Evolutionary conservation across 2,797 vertebrate species (phyloP).

Genomic region (Taeniopygia guttata): DNA sequence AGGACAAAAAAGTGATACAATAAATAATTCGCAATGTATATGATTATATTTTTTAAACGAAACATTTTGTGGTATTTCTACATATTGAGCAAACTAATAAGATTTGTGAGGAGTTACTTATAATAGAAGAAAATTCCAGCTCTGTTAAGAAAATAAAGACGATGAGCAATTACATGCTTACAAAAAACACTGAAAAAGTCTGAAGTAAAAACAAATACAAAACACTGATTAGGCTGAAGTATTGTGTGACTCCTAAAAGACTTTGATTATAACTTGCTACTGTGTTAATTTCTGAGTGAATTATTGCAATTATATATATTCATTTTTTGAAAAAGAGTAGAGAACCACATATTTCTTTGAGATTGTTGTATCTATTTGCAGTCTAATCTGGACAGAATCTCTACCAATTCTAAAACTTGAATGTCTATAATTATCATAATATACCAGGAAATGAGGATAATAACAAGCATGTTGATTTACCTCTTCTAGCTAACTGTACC

Average conservation of each 20-base stretch:
- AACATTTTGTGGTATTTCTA: not conserved
- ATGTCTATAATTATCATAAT: not conserved
- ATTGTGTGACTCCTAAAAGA: conserved; percentile 2
- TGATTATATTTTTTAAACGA: not conserved
- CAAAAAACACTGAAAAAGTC: conserved; percentile 10
- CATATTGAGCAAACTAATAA: not conserved
- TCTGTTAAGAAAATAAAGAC: not conserved
- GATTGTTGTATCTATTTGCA: conserved; percentile 9
- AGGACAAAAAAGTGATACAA: not conserved
- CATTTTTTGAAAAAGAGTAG: not conserved
- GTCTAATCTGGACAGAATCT: not conserved
- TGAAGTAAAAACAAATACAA: conserved; percentile 47
- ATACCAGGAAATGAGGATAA: not conserved
- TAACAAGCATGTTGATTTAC: conserved; percentile 9
- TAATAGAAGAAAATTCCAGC: not conserved
- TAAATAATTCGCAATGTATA: not conserved
- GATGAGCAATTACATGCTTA: not conserved
- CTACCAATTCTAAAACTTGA: not conserved
- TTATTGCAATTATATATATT: conserved; percentile 49
- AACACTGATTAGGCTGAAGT: conserved; percentile 37
- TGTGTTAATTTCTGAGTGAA: conserved; percentile 15
- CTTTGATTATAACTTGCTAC: conserved; percentile 46
- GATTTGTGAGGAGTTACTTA: not conserved
- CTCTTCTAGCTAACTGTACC: not conserved
- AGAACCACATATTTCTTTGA: not conserved